Conservation (phyloP, 2,113 vertebrate species). For the Falco punctatus region DNA sequence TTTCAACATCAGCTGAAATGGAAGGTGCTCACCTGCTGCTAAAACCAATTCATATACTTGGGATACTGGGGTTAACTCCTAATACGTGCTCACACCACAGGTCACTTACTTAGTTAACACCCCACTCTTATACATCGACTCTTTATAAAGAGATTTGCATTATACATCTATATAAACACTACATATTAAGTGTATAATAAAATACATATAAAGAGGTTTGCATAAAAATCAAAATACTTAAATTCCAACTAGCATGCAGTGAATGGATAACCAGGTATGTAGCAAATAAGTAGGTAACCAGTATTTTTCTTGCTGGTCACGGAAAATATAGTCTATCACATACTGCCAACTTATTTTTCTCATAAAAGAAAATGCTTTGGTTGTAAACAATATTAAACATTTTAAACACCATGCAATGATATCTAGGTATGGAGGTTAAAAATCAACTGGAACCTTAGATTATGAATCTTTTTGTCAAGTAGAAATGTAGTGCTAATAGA, state of each 20-base stretch:
- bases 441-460: background rate
- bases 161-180: background rate
- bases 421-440: background rate
- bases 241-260: background rate
- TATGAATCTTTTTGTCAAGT: background rate
- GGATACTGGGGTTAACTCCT: background rate
- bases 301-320: background rate
- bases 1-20: background rate
- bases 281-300: background rate
- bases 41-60: background rate
- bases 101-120: background rate
- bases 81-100: background rate
- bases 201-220: background rate
- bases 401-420: background rate
- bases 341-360: background rate
- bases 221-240: background rate
- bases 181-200: background rate
- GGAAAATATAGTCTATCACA: background rate
- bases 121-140: background rate
- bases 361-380: background rate
- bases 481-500: conserved; percentile 48
- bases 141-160: background rate
- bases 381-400: background rate
- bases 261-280: background rate
- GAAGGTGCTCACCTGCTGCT: background rate